Evolutionary conservation across 2,888 invertebrate genomes (phyloP).

Genomic region (Spodoptera exigua): DNA sequence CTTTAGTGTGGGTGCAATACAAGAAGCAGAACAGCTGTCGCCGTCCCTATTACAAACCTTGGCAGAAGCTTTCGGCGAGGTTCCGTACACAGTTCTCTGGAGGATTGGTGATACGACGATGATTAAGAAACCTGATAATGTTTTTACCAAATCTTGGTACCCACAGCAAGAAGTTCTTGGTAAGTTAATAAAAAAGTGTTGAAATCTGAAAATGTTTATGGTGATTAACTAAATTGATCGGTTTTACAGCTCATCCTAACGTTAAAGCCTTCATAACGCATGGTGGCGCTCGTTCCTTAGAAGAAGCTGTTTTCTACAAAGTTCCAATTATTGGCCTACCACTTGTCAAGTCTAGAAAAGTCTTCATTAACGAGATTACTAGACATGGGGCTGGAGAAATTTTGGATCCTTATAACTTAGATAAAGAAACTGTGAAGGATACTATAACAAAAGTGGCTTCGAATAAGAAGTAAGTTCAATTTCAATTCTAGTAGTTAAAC

Average conservation of each 20-base stretch:
- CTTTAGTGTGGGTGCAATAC: slow-evolving; percentile 86
- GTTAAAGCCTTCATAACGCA: slow-evolving; percentile 82
- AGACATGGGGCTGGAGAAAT: slow-evolving; percentile 79
- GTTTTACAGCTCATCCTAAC: slow-evolving; percentile 78
- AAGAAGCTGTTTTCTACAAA: slow-evolving; percentile 82
- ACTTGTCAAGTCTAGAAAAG: slow-evolving; percentile 73
- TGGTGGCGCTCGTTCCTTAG: slow-evolving; percentile 82
- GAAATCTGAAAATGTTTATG: background rate
- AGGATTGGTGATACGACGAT: slow-evolving; percentile 83
- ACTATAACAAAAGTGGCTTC: slow-evolving; percentile 69
- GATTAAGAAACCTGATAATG: slow-evolving; percentile 80
- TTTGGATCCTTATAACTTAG: slow-evolving; percentile 76
- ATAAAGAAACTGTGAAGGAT: slow-evolving; percentile 74
- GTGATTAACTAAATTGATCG: background rate
- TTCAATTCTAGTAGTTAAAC: background rate
- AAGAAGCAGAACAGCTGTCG: slow-evolving; percentile 82
- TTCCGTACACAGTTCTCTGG: slow-evolving; percentile 87
- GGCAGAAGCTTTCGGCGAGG: slow-evolving; percentile 80
- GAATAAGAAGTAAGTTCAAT: slow-evolving; percentile 72
- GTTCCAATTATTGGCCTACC: slow-evolving; percentile 83
- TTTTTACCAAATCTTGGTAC: slow-evolving; percentile 84
- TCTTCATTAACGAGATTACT: slow-evolving; percentile 78
- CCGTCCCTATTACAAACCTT: slow-evolving; percentile 76
- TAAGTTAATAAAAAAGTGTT: slow-evolving; percentile 51
- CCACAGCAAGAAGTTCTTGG: slow-evolving; percentile 89